Evolutionary conservation across 2,113 vertebrate species (phyloP).

Genomic region (Triplophysa dalaica): DNA sequence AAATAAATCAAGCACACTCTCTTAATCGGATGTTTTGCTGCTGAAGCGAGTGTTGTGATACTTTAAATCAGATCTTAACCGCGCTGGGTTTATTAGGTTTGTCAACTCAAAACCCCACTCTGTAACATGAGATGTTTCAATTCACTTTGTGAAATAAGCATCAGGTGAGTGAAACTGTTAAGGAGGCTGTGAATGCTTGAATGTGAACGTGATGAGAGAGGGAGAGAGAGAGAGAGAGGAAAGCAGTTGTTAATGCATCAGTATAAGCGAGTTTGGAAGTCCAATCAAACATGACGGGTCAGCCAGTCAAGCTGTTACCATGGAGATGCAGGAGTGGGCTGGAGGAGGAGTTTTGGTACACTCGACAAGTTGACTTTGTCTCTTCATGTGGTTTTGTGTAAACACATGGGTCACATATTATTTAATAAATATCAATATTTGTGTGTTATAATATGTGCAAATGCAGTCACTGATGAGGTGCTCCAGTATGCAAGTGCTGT

Average conservation of each 20-base stretch:
- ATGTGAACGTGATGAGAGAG: slow-evolving; percentile 4
- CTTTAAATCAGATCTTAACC: no score
- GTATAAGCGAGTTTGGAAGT: slow-evolving; percentile 45
- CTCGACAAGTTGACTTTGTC: slow-evolving; percentile 21
- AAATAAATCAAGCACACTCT: no score
- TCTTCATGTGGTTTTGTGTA: slow-evolving; percentile 6
- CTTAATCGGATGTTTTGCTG: no score
- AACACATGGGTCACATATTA: not conserved
- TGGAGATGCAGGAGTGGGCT: slow-evolving; percentile 57
- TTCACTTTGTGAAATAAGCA: not conserved
- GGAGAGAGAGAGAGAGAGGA: slow-evolving; percentile 19
- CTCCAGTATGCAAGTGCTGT: no score
- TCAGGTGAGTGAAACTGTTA: not conserved
- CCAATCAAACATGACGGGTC: slow-evolving; percentile 58
- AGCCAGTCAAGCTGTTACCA: slow-evolving; percentile 63
- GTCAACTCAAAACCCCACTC: no score
- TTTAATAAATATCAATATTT: no score
- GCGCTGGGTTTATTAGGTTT: no score
- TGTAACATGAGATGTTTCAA: not conserved
- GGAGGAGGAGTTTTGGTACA: slow-evolving; percentile 18
- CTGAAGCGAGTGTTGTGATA: no score
- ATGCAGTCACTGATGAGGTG: no score
- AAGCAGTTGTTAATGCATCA: slow-evolving; percentile 39
- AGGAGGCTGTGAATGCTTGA: not conserved
- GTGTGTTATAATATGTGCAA: not conserved